Evolutionary conservation across 1,140 invertebrate species (phyloP).

Genomic region (Carposina sasakii): DNA sequence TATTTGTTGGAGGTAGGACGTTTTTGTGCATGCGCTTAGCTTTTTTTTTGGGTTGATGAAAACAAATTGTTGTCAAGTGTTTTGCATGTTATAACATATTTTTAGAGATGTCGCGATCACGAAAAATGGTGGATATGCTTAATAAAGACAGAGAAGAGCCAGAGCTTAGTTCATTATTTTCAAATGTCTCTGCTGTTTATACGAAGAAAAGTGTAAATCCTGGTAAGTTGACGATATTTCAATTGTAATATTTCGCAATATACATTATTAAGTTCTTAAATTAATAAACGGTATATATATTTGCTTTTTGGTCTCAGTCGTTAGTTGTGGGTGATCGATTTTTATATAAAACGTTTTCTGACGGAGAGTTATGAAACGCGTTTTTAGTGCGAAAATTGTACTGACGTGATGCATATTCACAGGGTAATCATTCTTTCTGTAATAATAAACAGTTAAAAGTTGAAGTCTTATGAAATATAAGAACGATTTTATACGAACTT

Average conservation of each 20-base stretch:
- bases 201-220: background rate
- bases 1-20: constrained; percentile 10
- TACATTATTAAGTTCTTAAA: background rate
- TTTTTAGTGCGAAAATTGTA: background rate
- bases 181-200: background rate
- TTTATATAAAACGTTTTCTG: background rate
- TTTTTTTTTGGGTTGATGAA: background rate
- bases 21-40: background rate
- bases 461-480: background rate
- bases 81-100: background rate
- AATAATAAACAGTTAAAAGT: background rate
- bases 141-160: background rate
- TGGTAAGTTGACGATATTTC: background rate
- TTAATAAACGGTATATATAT: background rate
- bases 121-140: constrained; percentile 2
- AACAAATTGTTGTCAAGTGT: background rate
- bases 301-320: background rate
- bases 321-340: background rate
- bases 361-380: background rate
- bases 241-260: background rate
- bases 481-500: background rate
- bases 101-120: constrained; percentile 6
- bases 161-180: background rate
- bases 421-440: background rate
- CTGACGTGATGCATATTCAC: background rate